Evolutionary conservation across 2,888 invertebrate species (phyloP).

Genomic region (Oscheius sp.): DNA sequence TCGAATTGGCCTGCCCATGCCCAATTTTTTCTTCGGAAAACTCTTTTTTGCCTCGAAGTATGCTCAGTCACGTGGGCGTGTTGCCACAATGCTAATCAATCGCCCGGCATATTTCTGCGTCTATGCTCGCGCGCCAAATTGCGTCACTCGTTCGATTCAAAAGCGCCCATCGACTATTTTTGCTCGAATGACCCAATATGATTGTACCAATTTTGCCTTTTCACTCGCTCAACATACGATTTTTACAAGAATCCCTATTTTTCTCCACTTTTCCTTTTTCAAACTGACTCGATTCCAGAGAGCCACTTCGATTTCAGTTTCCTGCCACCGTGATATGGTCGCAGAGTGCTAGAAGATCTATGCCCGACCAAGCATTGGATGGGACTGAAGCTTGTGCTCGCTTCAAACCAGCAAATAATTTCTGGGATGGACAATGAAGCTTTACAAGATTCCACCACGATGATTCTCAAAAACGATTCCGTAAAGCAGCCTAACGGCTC

Average conservation of each 20-base stretch:
- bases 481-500: constrained; percentile 26
- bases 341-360: constrained; percentile 6
- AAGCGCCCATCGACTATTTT: neutral
- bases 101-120: no score
- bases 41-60: no score
- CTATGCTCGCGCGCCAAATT: neutral
- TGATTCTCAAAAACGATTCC: constrained; percentile 29
- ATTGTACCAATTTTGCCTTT: no score
- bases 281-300: neutral
- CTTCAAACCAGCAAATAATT: constrained; percentile 9
- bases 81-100: no score
- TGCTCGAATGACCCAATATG: no score
- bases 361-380: constrained; percentile 30
- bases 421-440: constrained; percentile 37
- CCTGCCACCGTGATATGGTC: constrained; percentile 2
- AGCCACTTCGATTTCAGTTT: neutral
- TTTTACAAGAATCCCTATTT: neutral
- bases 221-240: no score
- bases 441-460: neutral
- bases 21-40: no score
- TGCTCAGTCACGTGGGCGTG: no score
- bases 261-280: neutral
- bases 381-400: constrained; percentile 35
- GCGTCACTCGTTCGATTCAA: constrained; percentile 12
- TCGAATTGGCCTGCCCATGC: no score